Evolutionary conservation across 53 echinoderm and acorn worm species (phyloP).

Genomic region (Stichopus horrens): DNA sequence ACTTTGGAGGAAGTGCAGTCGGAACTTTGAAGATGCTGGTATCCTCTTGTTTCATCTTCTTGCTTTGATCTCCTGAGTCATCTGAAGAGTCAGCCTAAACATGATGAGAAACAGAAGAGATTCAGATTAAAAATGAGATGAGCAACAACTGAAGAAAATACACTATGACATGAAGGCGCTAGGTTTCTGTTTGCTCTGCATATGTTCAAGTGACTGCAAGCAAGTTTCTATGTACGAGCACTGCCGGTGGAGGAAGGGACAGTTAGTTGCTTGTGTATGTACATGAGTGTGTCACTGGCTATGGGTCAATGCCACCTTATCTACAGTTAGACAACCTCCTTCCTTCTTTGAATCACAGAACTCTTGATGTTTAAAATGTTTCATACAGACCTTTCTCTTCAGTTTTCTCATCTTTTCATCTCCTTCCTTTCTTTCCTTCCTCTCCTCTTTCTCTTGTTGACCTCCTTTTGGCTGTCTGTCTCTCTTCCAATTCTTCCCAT

Average conservation of each 20-base stretch:
- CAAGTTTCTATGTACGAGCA: no score
- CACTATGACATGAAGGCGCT: no score
- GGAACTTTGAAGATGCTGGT: slow-evolving; percentile 61
- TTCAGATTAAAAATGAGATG: neutral
- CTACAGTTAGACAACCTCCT: no score
- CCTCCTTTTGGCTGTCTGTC: neutral
- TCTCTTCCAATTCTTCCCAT: neutral
- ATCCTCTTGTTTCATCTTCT: slow-evolving; percentile 50
- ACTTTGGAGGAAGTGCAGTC: slow-evolving; percentile 24
- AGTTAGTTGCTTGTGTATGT: no score
- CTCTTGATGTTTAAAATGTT: no score
- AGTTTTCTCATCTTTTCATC: neutral
- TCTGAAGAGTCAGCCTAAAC: slow-evolving; percentile 10
- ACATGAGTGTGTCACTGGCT: no score
- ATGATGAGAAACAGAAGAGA: slow-evolving; percentile 5
- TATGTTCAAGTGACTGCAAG: no score
- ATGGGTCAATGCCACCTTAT: no score
- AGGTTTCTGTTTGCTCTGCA: no score
- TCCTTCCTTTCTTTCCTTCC: slow-evolving; percentile 36
- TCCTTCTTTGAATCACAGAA: no score
- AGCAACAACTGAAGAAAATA: no score
- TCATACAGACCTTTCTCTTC: slow-evolving; percentile 39
- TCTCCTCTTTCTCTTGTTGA: neutral
- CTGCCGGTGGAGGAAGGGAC: no score
- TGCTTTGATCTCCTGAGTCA: slow-evolving; percentile 40